A percentile compares a stretch with the other conserved stretches of the same genome.
These are phyloP conservation scores for Oscheius sp. DNA, from an alignment of 2,888 invertebrate genomes.

Conservation along the genomic window DNA sequence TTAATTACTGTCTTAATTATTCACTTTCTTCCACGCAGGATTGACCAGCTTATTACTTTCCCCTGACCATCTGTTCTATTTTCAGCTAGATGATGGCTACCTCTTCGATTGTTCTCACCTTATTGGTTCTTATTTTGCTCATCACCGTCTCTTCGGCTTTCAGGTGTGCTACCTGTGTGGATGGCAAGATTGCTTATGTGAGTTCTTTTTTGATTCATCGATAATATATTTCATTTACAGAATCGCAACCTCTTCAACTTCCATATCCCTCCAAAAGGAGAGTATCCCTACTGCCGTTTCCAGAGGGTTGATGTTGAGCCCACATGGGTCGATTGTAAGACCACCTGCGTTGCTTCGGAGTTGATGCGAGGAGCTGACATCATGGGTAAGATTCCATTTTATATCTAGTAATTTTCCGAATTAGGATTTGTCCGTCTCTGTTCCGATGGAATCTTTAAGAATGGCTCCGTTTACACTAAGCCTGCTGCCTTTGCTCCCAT, in stretches of 20 bases:
- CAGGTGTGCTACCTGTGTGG: constrained; percentile 16
- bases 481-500: not conserved
- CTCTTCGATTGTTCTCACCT: not conserved
- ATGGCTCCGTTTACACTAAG: not conserved
- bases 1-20: constrained; percentile 11
- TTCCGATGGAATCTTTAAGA: not conserved
- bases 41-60: not conserved
- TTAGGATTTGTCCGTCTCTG: not conserved
- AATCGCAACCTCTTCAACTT: not conserved
- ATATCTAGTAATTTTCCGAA: not conserved
- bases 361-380: not conserved
- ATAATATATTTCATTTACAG: not conserved
- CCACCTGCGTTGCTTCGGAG: not conserved
- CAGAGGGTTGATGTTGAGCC: not conserved
- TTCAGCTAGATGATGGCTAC: not conserved
- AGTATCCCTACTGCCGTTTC: not conserved
- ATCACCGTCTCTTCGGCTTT: not conserved
- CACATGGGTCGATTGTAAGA: not conserved
- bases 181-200: constrained; percentile 6
- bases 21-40: constrained; percentile 1
- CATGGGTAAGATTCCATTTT: not conserved
- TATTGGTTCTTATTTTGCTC: not conserved
- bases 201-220: not conserved
- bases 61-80: not conserved
- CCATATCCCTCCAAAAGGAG: not conserved